These are phyloP conservation scores for Gymnocheta viridis DNA, from an alignment of 2,888 invertebrate genomes.

Conservation along the genomic window DNA sequence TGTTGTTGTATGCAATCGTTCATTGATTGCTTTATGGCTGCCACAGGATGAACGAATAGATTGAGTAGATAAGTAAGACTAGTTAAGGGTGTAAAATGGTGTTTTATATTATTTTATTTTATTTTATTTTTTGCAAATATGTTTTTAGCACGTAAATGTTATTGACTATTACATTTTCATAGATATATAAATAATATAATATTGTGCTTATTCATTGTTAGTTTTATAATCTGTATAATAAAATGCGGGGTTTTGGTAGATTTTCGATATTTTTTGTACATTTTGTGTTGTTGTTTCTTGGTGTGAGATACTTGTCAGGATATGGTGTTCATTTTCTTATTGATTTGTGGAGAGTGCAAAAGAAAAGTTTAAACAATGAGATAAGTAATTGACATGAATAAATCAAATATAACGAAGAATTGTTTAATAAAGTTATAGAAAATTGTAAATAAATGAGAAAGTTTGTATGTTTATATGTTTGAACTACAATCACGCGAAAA, in stretches of 20 bases:
- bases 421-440: neutral
- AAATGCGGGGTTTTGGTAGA: conserved; percentile 10
- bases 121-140: conserved; percentile 10
- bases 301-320: neutral
- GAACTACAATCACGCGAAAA: too few relatives aligned
- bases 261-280: neutral
- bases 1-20: conserved; percentile 18
- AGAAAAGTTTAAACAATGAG: neutral
- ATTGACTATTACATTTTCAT: conserved; percentile 53
- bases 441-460: too few relatives aligned
- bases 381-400: conserved; percentile 10
- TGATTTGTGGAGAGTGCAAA: neutral
- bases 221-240: conserved; percentile 44
- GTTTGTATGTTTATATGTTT: too few relatives aligned
- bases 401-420: neutral
- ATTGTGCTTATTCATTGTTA: conserved; percentile 17
- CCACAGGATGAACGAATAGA: conserved; percentile 31
- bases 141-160: conserved; percentile 49
- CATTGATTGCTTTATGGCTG: conserved; percentile 52
- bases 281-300: neutral
- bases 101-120: neutral
- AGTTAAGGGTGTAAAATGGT: conserved; percentile 9
- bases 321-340: neutral
- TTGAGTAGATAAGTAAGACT: conserved; percentile 3
- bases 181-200: conserved; percentile 1